phyloP scores from a whole-genome alignment of 2,113 vertebrate species.

The Carlito syrichta region DNA sequence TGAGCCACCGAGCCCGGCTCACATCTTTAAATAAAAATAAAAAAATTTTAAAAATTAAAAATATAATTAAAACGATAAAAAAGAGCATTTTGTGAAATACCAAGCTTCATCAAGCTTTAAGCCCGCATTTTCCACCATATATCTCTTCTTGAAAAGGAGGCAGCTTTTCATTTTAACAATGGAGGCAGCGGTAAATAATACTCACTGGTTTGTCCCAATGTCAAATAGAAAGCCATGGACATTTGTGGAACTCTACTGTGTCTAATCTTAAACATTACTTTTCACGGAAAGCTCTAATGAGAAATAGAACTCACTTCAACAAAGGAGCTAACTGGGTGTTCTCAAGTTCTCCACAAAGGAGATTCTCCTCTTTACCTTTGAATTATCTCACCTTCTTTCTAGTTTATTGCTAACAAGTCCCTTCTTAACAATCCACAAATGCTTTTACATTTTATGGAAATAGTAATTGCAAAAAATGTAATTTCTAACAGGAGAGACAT shows the following conservation, averaged over 20 bases:
- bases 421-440: conserved; percentile 19
- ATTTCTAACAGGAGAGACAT: conserved; percentile 58
- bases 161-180: background rate
- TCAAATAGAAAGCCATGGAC: background rate
- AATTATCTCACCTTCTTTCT: conserved; percentile 19
- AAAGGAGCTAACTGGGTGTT: background rate
- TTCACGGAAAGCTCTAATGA: background rate
- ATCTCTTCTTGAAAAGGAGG: background rate
- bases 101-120: background rate
- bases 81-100: background rate
- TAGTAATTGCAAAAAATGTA: conserved; percentile 21
- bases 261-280: background rate
- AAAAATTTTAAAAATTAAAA: no score
- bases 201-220: background rate
- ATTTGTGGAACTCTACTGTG: background rate
- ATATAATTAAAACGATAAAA: no score
- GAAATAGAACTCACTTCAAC: background rate
- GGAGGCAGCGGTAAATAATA: background rate
- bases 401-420: background rate
- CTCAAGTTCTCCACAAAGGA: background rate
- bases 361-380: conserved; percentile 4
- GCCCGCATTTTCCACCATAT: background rate
- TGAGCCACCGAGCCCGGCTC: no score
- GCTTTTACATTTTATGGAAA: conserved; percentile 45
- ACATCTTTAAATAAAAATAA: no score